These are phyloP conservation scores for Drosophila silvestris DNA, from an alignment of 2,888 invertebrate genomes.

Conservation along the genomic window DNA sequence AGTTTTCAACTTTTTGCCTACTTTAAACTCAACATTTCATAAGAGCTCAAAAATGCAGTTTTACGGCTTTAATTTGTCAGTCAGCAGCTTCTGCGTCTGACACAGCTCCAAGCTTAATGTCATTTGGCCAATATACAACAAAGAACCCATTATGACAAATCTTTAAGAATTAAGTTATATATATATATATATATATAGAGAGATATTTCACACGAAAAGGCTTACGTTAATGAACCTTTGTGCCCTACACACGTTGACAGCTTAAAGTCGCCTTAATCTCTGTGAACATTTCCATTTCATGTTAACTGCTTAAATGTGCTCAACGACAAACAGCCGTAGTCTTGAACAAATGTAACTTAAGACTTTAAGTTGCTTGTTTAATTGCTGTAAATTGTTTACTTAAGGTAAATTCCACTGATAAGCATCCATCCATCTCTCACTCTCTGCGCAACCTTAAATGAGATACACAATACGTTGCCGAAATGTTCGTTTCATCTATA, in stretches of 20 bases:
- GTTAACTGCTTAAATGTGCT: background rate
- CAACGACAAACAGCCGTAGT: background rate
- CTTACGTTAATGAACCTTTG: background rate
- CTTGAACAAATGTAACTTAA: slow-evolving; percentile 11
- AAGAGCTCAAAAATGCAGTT: background rate
- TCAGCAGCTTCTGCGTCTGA: background rate
- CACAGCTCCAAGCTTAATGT: background rate
- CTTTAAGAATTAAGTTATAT: background rate
- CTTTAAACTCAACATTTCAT: background rate
- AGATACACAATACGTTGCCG: background rate
- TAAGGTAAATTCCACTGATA: slow-evolving; percentile 10
- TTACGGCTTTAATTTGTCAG: background rate
- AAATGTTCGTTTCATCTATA: slow-evolving; percentile 44
- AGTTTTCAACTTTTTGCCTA: background rate
- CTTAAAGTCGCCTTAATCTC: slow-evolving; percentile 10
- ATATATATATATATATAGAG: background rate
- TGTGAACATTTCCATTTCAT: background rate
- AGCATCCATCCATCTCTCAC: background rate
- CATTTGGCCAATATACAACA: background rate
- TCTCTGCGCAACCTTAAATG: slow-evolving; percentile 5
- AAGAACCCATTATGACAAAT: too few species aligned
- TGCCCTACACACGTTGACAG: background rate
- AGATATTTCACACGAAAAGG: background rate
- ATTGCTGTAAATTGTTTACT: slow-evolving; percentile 5
- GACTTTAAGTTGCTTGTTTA: background rate